Evolutionary conservation across 2,113 vertebrate genomes (phyloP).

Genomic region (Rhinichthys klamathensis): DNA sequence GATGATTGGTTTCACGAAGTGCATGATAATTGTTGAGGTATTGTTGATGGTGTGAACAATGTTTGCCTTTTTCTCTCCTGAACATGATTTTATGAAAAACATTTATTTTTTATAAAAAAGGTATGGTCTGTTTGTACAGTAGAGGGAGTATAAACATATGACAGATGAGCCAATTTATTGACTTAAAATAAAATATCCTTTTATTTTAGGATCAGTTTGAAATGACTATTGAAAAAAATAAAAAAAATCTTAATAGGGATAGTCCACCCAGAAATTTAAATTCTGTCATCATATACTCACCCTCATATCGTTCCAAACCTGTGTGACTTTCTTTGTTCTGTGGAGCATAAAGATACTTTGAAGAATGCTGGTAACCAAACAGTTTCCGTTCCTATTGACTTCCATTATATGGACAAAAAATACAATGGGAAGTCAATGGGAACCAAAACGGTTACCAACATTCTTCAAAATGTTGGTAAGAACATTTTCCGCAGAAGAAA

Average conservation of each 20-base stretch:
- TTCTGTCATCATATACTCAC: not conserved
- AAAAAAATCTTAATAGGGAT: not conserved
- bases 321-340: not conserved
- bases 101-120: slow-evolving; percentile 58
- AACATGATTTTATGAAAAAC: slow-evolving; percentile 48
- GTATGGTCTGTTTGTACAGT: slow-evolving; percentile 52
- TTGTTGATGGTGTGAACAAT: slow-evolving; percentile 50
- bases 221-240: not conserved
- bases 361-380: not conserved
- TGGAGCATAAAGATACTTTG: not conserved
- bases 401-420: not conserved
- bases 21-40: slow-evolving; percentile 56
- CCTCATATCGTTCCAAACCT: not conserved
- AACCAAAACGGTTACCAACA: not conserved
- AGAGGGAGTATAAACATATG: slow-evolving; percentile 25
- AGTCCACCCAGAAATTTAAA: not conserved
- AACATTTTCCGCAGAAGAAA: not conserved
- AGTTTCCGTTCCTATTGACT: not conserved
- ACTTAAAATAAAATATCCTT: not conserved
- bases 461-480: too few relatives aligned
- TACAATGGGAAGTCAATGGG: not conserved
- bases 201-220: not conserved
- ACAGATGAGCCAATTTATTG: slow-evolving; percentile 10
- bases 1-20: slow-evolving; percentile 56
- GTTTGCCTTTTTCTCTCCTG: slow-evolving; percentile 48